These are phyloP conservation scores for Drosophila kokeensis DNA, from an alignment of 2,888 invertebrate genomes.

Conservation along the genomic window DNA sequence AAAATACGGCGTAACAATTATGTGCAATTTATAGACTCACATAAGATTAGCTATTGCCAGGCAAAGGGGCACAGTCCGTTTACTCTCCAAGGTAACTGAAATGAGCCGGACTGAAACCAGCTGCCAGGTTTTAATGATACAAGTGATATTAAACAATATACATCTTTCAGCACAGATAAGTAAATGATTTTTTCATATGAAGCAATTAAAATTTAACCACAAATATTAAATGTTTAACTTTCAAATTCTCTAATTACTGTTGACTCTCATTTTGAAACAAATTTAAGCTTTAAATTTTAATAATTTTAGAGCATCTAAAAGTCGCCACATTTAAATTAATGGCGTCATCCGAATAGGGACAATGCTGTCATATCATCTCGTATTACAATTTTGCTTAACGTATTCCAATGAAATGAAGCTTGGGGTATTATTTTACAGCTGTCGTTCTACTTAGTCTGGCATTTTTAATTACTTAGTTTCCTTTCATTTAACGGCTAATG, in stretches of 20 bases:
- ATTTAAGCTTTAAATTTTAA: not conserved
- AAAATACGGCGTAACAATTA: slow-evolving; percentile 47
- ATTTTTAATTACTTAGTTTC: slow-evolving; percentile 55
- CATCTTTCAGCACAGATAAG: not conserved
- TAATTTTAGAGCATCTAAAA: not conserved
- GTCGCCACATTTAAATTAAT: not conserved
- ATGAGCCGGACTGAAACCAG: not conserved
- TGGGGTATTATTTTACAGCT: slow-evolving; percentile 46
- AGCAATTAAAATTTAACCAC: not conserved
- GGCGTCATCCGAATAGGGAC: not conserved
- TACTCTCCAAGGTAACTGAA: not conserved
- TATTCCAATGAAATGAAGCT: not conserved
- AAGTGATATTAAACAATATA: not conserved
- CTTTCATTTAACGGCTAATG: slow-evolving; percentile 27
- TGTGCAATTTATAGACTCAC: slow-evolving; percentile 49
- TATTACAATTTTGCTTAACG: slow-evolving; percentile 6
- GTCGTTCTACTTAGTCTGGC: slow-evolving; percentile 43
- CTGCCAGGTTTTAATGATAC: not conserved
- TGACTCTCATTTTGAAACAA: not conserved
- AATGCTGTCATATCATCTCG: slow-evolving; percentile 6
- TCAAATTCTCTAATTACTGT: not conserved
- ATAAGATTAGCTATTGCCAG: slow-evolving; percentile 5
- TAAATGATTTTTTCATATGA: not conserved
- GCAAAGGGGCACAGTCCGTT: not conserved
- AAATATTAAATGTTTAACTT: not conserved